Conservation (phyloP, 2,113 vertebrate species). For the Nerophis ophidion region DNA sequence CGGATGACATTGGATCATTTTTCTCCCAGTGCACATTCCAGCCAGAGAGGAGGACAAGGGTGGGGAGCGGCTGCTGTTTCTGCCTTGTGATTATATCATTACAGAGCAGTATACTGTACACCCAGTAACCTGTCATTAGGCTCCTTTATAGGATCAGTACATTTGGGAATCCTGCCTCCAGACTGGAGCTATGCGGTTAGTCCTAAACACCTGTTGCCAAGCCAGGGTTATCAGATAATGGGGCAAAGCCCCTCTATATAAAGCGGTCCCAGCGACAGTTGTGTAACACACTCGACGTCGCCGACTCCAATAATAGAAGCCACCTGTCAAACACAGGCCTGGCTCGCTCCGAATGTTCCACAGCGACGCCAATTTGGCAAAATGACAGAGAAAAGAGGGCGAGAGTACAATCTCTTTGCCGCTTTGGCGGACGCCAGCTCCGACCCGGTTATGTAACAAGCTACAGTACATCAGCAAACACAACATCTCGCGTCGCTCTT, state of each 20-base stretch:
- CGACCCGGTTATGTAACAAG: conserved; percentile 65
- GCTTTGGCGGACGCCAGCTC: conserved; percentile 67
- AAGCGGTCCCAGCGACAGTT: conserved; percentile 53
- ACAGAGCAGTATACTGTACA: conserved; percentile 80
- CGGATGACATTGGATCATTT: conserved; percentile 81
- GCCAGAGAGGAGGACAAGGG: conserved; percentile 54
- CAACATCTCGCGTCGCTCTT: conserved; percentile 38
- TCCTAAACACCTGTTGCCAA: conserved; percentile 58
- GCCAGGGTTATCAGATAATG: conserved; percentile 62
- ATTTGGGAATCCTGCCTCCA: conserved; percentile 25
- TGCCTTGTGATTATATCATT: conserved; percentile 84
- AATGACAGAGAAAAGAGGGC: conserved; percentile 18
- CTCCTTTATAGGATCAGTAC: conserved; percentile 65
- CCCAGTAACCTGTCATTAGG: conserved; percentile 83
- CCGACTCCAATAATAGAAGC: conserved; percentile 59
- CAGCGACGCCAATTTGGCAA: conserved; percentile 35
- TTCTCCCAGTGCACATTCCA: conserved; percentile 64
- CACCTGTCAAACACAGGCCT: conserved; percentile 69
- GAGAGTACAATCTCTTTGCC: conserved; percentile 24
- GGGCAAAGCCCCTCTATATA: conserved; percentile 51
- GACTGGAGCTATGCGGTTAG: conserved; percentile 39
- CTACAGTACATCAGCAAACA: conserved; percentile 38
- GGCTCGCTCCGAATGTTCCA: conserved; percentile 59
- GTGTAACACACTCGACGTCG: conserved; percentile 64
- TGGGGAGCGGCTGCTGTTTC: conserved; percentile 63